Base-by-base conservation (phyloP, 2,113 vertebrate species). In the Poeciliopsis occidentalis region DNA sequence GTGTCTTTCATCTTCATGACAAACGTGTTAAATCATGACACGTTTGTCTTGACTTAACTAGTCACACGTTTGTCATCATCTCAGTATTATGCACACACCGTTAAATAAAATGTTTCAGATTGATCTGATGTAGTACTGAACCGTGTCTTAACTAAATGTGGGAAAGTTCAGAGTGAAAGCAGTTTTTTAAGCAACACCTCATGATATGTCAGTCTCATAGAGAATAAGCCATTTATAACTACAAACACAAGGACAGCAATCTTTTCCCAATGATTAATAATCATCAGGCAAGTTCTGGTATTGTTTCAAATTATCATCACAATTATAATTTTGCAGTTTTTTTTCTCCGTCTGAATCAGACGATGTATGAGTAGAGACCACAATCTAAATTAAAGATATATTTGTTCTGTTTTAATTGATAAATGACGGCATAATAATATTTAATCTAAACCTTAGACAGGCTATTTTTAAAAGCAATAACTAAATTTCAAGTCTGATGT, bases 391-490 rank as follows among this genome's bases (percentile, higher is more conserved):
- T 27, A 67, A 68, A 70, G 64, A 70, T 76, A 17, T 47, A 47
- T 7, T 47, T 47, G 44, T 47, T 83, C 62, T 71, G 60, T 75
- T 67, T 39, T 81, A 57, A 60, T 74, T 62, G 74, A 83, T 69
- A 60, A 79, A 78, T 87, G 39, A 62, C 47, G 60, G 62, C 61
- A 34, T 26, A 61, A 22, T 80, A 37, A 82, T 85, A 73, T 83
- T 75, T 83, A 67, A 76, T 81, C 65, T 73, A 34, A 69, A 37
- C 15, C 57, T 82, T 81, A 67, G 68, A 64, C 11, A 1, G 76
- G 29, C 76, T 71, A 71, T 60, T 71, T 79, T 88, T 78, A 74
- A 83, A 89, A 75, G 64, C 75, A 76, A 2, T 79, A 80, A 68
- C 76, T 71, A 51, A 31, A 89, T 78, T 73, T 79, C 64, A 81